Evolutionary conservation across 1,140 invertebrate genomes (phyloP).

Genomic region (Asbolus verrucosus): DNA sequence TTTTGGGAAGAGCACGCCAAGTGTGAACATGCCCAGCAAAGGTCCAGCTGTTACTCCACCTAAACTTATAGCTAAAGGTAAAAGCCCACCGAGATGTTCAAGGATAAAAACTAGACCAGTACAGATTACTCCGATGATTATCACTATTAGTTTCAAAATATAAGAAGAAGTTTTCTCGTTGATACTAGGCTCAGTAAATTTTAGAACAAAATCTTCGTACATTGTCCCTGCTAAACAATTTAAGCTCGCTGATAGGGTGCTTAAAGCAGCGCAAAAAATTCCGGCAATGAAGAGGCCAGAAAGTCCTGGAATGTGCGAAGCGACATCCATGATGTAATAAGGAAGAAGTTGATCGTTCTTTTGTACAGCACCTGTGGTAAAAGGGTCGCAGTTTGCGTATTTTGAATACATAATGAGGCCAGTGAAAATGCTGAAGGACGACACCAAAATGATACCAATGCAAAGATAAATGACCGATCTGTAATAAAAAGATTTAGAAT

Average conservation of each 20-base stretch:
- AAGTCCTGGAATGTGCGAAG: slow-evolving; percentile 67
- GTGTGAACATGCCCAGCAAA: slow-evolving; percentile 74
- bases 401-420: slow-evolving; percentile 80
- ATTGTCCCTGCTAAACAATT: slow-evolving; percentile 77
- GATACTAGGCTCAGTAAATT: slow-evolving; percentile 62
- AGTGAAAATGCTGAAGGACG: slow-evolving; percentile 66
- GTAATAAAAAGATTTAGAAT: slow-evolving; percentile 4
- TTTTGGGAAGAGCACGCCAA: slow-evolving; percentile 78
- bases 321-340: slow-evolving; percentile 68
- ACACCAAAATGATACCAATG: slow-evolving; percentile 42
- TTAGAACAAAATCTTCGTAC: slow-evolving; percentile 74
- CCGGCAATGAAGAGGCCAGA: slow-evolving; percentile 75
- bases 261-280: slow-evolving; percentile 71
- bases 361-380: slow-evolving; percentile 68
- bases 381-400: slow-evolving; percentile 79
- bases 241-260: slow-evolving; percentile 74
- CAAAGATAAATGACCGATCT: slow-evolving; percentile 18
- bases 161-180: slow-evolving; percentile 65
- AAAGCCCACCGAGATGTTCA: slow-evolving; percentile 71
- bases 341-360: slow-evolving; percentile 67
- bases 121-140: slow-evolving; percentile 70
- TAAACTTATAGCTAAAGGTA: slow-evolving; percentile 73
- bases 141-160: slow-evolving; percentile 71
- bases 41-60: slow-evolving; percentile 75
- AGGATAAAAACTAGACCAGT: slow-evolving; percentile 72